Evolutionary conservation across 2,888 invertebrate species (phyloP), one percentile per base, ranked within the genome.

Genomic region (Cactoblastis cactorum): DNA sequence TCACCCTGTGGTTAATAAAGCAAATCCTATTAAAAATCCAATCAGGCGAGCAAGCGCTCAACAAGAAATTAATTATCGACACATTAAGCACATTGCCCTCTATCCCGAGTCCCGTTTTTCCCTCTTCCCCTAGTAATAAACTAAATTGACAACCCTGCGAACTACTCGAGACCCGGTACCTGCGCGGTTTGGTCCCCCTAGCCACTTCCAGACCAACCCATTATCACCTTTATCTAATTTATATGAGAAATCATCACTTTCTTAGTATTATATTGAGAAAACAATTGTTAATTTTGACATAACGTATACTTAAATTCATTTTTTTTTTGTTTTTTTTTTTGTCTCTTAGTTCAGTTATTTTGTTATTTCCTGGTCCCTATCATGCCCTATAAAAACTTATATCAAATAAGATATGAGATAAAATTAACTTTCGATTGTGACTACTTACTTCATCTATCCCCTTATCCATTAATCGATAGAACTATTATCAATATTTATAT

Each of bases 71-170:
- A 56, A 55, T 56, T 55, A 55, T 55, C 54, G 51, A 51, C 48
- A 49, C 54, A 53, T 53, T 53, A 49, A 49, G 14, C 41, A 38
- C 50, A 46, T 35, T 33, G 37, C 18, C 39, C 51, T 41, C 39
- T 17, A 45, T 39, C 19, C 22, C 18, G 35, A 28, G 8, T 28
- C 8, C 28, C 52, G 55, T 55, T 57, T 54, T 53, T 51, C 41
- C 55, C 57, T 54, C 53, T 54, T 53, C 56, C 34, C 51, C 55
- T 50, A 62, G 67, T 77, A 83, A 80, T 82, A 82, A 74, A 80
- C 65, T 71, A 81, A 80, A 83, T 80, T 80, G 83, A 80, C 75
- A 70, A 77, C 67, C 64, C 70, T 65, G 74, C 75, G 74, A 80
- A 83, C 80, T 83, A 81, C 83, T 83, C 80, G 70, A 67, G 65